Evolutionary conservation across 2,888 invertebrate genomes (phyloP).

Genomic region (Rosalia funebris): DNA sequence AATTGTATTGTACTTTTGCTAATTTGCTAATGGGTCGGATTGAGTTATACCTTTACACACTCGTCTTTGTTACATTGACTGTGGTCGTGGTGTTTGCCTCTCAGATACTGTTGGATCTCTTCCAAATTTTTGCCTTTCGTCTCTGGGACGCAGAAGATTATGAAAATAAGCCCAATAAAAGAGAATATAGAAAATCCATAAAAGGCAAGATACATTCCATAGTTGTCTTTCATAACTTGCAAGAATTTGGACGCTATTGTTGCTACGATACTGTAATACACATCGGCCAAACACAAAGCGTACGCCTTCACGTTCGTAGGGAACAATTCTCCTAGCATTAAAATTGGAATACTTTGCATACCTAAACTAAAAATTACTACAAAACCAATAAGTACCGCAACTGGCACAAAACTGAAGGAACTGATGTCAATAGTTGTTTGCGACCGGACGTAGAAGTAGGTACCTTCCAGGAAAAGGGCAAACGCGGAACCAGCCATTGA

Average conservation of each 20-base stretch:
- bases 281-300: conserved; percentile 69
- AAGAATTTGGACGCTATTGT: conserved; percentile 66
- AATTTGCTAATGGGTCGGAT: neutral
- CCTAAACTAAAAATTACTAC: conserved; percentile 67
- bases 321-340: conserved; percentile 68
- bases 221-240: conserved; percentile 67
- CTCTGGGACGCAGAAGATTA: conserved; percentile 73
- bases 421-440: conserved; percentile 57
- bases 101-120: conserved; percentile 73
- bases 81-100: conserved; percentile 58
- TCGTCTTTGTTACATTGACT: conserved; percentile 19
- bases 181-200: conserved; percentile 73
- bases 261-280: conserved; percentile 65
- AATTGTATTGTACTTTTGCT: too few species aligned
- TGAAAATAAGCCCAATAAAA: conserved; percentile 70
- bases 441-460: conserved; percentile 65
- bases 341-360: conserved; percentile 67
- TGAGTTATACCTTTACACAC: conserved; percentile 13
- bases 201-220: conserved; percentile 73
- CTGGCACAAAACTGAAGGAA: conserved; percentile 62
- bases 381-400: conserved; percentile 64
- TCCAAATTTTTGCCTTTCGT: conserved; percentile 78
- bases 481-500: conserved; percentile 65
- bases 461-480: conserved; percentile 62
- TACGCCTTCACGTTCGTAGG: conserved; percentile 68